Evolutionary conservation across 2,113 vertebrate species (phyloP).

Genomic region (Etheostoma cragini): DNA sequence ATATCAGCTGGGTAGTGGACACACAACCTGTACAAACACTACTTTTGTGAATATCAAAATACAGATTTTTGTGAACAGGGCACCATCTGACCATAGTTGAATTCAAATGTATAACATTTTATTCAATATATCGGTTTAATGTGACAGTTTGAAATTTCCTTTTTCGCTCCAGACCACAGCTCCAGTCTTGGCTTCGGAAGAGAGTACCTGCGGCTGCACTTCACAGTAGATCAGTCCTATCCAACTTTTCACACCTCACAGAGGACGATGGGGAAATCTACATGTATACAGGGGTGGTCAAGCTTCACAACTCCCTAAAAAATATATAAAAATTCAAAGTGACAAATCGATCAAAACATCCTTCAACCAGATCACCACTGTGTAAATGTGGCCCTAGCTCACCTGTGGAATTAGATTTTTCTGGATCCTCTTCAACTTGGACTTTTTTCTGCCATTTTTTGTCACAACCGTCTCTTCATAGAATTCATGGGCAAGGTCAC

Average conservation of each 20-base stretch:
- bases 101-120: conserved; percentile 62
- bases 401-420: conserved; percentile 99
- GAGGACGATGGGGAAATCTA: conserved; percentile 97
- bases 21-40: conserved; percentile 51
- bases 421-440: conserved; percentile 96
- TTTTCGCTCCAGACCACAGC: conserved; percentile 16
- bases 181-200: conserved; percentile 23
- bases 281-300: conserved; percentile 94
- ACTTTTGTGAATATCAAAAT: conserved; percentile 50
- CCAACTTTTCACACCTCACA: conserved; percentile 91
- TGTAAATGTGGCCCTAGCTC: conserved; percentile 30
- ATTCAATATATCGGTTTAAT: conserved; percentile 35
- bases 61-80: conserved; percentile 24
- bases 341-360: not conserved
- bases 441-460: conserved; percentile 95
- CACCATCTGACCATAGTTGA: conserved; percentile 25
- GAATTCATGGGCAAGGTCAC: conserved; percentile 97
- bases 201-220: conserved; percentile 29
- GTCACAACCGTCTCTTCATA: conserved; percentile 97
- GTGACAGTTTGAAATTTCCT: conserved; percentile 18
- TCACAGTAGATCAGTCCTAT: conserved; percentile 33
- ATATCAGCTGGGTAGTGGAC: conserved; percentile 56
- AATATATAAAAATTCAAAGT: not conserved
- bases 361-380: too few relatives aligned
- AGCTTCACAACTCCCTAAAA: conserved; percentile 94